Conservation (phyloP, 2,888 invertebrate species). For the Drosophila algonquin region DNA sequence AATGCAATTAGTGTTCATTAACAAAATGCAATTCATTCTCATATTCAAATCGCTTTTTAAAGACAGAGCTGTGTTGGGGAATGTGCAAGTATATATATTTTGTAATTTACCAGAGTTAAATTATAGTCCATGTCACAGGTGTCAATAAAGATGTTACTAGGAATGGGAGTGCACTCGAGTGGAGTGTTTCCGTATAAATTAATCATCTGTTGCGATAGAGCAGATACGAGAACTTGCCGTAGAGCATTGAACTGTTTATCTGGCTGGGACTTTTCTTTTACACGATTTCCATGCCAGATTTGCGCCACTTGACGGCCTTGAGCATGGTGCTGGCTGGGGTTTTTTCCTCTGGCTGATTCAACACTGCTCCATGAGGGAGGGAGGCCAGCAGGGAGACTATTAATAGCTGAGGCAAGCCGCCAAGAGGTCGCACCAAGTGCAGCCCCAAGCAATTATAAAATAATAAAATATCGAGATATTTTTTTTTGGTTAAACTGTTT, state of each 20-base stretch:
- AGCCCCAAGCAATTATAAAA: conserved; percentile 53
- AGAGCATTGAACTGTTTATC: conserved; percentile 44
- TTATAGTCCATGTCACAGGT: conserved; percentile 7
- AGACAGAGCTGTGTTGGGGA: not conserved
- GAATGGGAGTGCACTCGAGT: not conserved
- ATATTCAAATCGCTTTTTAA: conserved; percentile 23
- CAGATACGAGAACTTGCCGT: conserved; percentile 8
- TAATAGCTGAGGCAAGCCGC: conserved; percentile 61
- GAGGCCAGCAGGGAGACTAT: conserved; percentile 37
- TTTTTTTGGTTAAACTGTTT: conserved; percentile 56
- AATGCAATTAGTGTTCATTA: conserved; percentile 31
- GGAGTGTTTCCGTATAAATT: not conserved
- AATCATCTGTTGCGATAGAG: conserved; percentile 11
- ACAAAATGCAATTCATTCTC: conserved; percentile 30
- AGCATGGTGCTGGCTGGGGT: conserved; percentile 46
- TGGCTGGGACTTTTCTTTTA: conserved; percentile 44
- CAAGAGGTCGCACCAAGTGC: conserved; percentile 49
- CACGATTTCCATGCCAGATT: conserved; percentile 50
- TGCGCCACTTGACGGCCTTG: conserved; percentile 62
- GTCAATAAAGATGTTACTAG: conserved; percentile 23
- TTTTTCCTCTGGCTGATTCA: conserved; percentile 39
- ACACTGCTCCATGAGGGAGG: not conserved
- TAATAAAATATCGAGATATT: conserved; percentile 53
- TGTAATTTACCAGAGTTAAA: not conserved
- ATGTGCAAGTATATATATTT: too few relatives aligned